These are phyloP conservation scores for Serinus canaria DNA, from an alignment of 2,113 vertebrate species.

Conservation along the genomic window DNA sequence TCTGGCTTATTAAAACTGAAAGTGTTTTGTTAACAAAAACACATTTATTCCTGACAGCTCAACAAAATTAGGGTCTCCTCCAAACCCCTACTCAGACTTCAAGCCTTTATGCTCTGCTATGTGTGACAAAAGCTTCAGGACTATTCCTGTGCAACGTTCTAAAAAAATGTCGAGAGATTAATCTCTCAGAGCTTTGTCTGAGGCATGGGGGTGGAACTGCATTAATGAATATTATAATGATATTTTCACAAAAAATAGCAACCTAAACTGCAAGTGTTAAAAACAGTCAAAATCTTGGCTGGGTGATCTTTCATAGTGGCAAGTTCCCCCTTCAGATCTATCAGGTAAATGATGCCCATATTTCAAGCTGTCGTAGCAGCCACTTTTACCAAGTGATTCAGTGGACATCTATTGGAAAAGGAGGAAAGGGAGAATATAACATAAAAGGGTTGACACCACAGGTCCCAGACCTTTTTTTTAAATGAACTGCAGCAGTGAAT, in stretches of 20 bases:
- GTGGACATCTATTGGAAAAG: neutral
- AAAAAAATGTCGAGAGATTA: neutral
- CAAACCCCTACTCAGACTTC: neutral
- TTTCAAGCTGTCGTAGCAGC: conserved; percentile 31
- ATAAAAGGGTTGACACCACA: neutral
- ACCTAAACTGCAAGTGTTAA: neutral
- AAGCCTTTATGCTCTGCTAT: neutral
- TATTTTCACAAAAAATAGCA: conserved; percentile 22
- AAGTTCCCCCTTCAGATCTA: conserved; percentile 17
- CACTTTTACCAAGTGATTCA: neutral
- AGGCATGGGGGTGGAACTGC: neutral
- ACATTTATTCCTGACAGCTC: neutral
- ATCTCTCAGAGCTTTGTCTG: conserved; percentile 4
- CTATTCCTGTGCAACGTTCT: neutral
- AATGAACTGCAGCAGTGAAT: neutral
- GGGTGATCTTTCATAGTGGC: conserved; percentile 43
- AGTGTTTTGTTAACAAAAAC: neutral
- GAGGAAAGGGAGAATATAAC: neutral
- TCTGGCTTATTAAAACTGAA: conserved; percentile 5
- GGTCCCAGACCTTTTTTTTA: neutral
- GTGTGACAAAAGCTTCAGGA: neutral
- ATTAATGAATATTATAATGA: conserved; percentile 14
- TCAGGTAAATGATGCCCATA: conserved; percentile 32
- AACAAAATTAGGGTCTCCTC: neutral
- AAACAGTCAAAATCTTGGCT: neutral